Base-by-base conservation (phyloP, 1,140 invertebrate species). In the Drosophila ogumai region DNA sequence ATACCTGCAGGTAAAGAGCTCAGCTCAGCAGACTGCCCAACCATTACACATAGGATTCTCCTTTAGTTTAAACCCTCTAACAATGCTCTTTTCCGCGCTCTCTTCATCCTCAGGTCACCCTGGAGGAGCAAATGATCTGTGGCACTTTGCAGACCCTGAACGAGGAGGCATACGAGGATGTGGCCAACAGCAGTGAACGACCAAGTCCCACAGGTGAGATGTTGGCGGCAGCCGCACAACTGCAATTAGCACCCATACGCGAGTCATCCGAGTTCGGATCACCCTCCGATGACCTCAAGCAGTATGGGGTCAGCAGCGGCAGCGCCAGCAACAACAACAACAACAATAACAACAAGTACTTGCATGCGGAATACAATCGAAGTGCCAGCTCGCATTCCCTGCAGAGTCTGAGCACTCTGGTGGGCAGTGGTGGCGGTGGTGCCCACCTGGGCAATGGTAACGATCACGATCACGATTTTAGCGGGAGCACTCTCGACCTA, bases 41-140 rank as follows among this genome's bases (percentile, higher is more conserved):
- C 44, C 65, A 60, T 47, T 3, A 57, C n/a, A 54, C 9, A 41
- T 28, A 32, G 15, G 1, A 31, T 12, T 3, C 1, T 12, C 5
- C 4, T 3, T 22, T 2, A 28, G 0, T 28, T 28, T 0, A 28
- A 0, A 28, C 6, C 6, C 25, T 28, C 25, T 28, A 28, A 28
- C 25, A 6, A 28, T 12, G 6, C 3, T 10, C 8, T 4, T 3
- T n/a, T 2, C 10, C 4, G 12, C n/a, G 10, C 0, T 0, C 6
- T n/a, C 8, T 41, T 22, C 1, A 41, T 7, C 19, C 17, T 9
- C 22, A 98, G 97, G 97, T 98, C 38, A 98, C 97, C 0, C 93
- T 98, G 68, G 97, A 98, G 93, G 97, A 98, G 90, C 97, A 98
- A 93, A 97, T 98, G 96, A 98, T 98, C 78, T 97, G 97, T 91